Base-by-base conservation (phyloP, 1,140 invertebrate species). In the Harlomillsia oculata region DNA sequence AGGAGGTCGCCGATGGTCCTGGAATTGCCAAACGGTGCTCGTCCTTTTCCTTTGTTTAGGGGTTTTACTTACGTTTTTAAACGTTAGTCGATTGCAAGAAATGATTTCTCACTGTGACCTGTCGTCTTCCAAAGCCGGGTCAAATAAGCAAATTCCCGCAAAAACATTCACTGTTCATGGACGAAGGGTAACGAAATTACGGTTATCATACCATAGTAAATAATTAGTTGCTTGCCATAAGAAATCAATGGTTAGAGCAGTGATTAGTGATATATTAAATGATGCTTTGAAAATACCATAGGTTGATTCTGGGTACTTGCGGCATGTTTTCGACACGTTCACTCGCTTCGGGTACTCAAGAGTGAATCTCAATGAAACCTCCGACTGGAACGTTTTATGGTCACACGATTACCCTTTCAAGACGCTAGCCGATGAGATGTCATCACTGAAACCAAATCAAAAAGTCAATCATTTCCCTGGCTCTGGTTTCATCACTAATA, bases 401-500 rank as follows among this genome's bases (percentile, higher is more conserved):
- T 82, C 89, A 2, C 89, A 95, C 71, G 87, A 93, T 67, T 97
- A 92, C 72, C 92, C 91, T 3, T 96, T 94, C 68, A 74, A 76
- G 37, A 72, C 70, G 1, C 66, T 87, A 3, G 74, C 80, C 25
- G 67, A 77, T 0, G 69, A 76, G 58, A 67, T 89, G 11, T 77
- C 73, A 53, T 76, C 77, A 63, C 68, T 93, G 14, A 80, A 82
- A 65, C 67, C 77, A 6, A 73, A 87, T 72, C 89, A 94, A 68
- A 82, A 76, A 68, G 75, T 76, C 64, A 98, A 97, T 70, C 91
- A 97, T 71, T 89, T 95, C 68, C 94, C 94, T 3, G 94, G 92
- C 0, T 89, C 87, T 51, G 93, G 93, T 0, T 95, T 82, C 66
- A 85, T 97, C 40, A 96, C 92, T 0, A 95, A 91, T 67, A 98